Conservation (phyloP, 2,888 invertebrate species). For the Lacanobia wlatinum region DNA sequence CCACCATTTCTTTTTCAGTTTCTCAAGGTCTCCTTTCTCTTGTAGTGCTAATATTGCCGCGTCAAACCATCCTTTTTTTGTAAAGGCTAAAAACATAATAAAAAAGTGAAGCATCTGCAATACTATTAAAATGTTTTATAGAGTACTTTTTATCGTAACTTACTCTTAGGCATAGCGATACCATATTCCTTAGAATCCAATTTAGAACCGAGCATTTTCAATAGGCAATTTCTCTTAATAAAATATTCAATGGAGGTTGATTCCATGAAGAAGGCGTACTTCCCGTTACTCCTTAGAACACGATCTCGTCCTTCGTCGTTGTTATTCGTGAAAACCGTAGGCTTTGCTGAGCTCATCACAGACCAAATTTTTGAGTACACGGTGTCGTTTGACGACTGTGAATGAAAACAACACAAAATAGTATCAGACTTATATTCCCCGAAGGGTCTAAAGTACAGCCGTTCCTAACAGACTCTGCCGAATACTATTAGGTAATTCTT, state of each 20-base stretch:
- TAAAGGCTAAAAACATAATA: constrained; percentile 91
- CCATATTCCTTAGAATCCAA: constrained; percentile 96
- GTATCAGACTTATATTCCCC: neutral
- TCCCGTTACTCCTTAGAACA: constrained; percentile 93
- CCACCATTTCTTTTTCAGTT: constrained; percentile 98
- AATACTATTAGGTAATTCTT: neutral
- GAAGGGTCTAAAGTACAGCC: too few relatives aligned
- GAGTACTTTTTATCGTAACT: constrained; percentile 73
- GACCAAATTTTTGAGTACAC: constrained; percentile 97
- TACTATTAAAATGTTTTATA: neutral
- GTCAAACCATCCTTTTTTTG: constrained; percentile 94
- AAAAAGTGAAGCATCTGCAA: neutral
- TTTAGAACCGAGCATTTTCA: constrained; percentile 94
- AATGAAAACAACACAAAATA: neutral
- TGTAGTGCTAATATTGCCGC: constrained; percentile 96
- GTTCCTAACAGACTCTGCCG: too few relatives aligned
- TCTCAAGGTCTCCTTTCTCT: constrained; percentile 94
- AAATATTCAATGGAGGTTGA: constrained; percentile 98
- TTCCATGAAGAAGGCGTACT: constrained; percentile 99
- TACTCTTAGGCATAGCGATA: constrained; percentile 95
- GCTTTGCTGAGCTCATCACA: constrained; percentile 95
- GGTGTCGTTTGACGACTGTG: constrained; percentile 94
- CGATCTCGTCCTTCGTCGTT: constrained; percentile 96
- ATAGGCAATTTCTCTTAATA: constrained; percentile 94
- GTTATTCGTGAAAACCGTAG: constrained; percentile 94